Evolutionary conservation across 2,797 vertebrate species (phyloP).

Genomic region (Vipera ursinii): DNA sequence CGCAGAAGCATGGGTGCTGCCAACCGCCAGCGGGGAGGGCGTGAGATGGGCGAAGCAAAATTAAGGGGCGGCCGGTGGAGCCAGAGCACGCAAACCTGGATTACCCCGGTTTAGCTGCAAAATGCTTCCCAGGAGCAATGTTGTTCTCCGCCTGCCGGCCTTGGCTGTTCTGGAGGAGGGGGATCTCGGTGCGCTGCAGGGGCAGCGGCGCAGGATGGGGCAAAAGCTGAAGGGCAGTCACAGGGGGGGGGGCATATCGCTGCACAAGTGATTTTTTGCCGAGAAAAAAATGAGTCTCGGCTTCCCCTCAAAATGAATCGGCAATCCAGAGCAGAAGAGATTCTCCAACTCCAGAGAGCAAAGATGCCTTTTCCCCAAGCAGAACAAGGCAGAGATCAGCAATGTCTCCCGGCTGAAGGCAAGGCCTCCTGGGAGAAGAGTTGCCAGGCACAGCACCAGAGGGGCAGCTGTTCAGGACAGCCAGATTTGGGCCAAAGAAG

Average conservation of each 20-base stretch:
- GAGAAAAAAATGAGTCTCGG: neutral
- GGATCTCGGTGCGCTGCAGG: neutral
- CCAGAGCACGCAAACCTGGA: no score
- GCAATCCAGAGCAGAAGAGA: neutral
- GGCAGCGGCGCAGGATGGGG: neutral
- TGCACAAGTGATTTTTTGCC: neutral
- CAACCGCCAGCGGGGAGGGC: neutral
- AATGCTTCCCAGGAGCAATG: neutral
- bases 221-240: neutral
- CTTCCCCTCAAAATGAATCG: neutral
- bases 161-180: neutral
- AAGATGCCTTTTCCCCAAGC: neutral
- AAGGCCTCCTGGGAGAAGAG: neutral
- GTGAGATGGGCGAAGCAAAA: constrained; percentile 35
- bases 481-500: neutral
- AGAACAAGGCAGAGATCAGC: neutral
- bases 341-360: neutral
- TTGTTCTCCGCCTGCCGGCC: neutral
- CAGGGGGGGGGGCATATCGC: no score
- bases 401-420: neutral
- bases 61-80: neutral
- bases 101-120: neutral
- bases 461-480: neutral
- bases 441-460: neutral
- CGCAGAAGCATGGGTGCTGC: rapidly evolving